Base-by-base conservation (phyloP, 2,888 invertebrate genomes). In the Chrysolina haemoptera region DNA sequence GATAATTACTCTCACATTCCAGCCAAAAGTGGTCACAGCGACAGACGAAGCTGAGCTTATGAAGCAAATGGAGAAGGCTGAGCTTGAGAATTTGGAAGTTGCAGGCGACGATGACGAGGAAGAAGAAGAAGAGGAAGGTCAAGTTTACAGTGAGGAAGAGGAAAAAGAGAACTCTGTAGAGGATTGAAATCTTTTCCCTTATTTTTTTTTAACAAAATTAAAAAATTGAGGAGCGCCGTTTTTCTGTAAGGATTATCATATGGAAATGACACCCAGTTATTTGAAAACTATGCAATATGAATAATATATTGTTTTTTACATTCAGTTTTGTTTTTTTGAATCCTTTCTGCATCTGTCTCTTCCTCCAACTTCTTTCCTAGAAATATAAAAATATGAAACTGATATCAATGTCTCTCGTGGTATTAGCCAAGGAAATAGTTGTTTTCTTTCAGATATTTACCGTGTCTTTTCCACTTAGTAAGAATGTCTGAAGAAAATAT, bases 1-100 rank as follows among this genome's bases (percentile, higher is more conserved):
- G 53, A 20, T 59, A 59, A 3, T 65, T 66, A 27, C 62, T 27
- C 48, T 20, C 76, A 35, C 18, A 67, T 78, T 80, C 73, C 14
- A 84, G 84, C 98, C 98, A 62, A 98, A 98, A 90, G 98, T 99
- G 78, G 98, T 99, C 40, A 99, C 99, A 0, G 99, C 99, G 70
- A 94, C 96, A 18, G 99, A 99, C 88, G 99, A 99, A 88, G 97
- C 97, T 1, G 99, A 99, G 87, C 89, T 98, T 82, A 95, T 96
- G 68, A 91, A 96, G 84, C 96, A 98, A 88, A 94, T 98, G 94
- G 97, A 98, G 89, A 92, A 94, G 79, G 94, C 98, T 14, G 98
- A 98, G 87, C 93, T 95, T 63, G 97, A 97, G 88, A 98, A 98
- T 88, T 94, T 95, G 0, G 98, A 98, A 89, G 95, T 97, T 12